phyloP scores from a whole-genome alignment of 2,888 invertebrate genomes.

The Tetanocera ferruginea region DNA sequence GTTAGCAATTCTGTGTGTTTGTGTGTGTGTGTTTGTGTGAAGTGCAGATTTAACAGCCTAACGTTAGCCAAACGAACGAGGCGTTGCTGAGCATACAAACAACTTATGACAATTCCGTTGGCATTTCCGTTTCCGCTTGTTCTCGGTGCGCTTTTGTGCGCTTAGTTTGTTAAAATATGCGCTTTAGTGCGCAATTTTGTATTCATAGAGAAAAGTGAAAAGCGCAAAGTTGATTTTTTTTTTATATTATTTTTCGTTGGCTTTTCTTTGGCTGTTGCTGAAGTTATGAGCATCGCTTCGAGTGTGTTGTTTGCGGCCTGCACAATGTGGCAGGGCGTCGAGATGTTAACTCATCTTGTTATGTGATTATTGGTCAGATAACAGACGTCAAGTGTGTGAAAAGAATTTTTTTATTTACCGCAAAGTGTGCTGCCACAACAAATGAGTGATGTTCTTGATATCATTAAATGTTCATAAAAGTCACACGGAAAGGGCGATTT shows the following conservation, averaged over 20 bases:
- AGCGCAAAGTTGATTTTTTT: slow-evolving; percentile 21
- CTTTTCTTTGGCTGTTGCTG: neutral
- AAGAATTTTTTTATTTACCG: too few species aligned
- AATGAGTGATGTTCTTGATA: too few species aligned
- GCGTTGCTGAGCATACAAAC: slow-evolving; percentile 2
- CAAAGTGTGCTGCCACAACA: too few species aligned
- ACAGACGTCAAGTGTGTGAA: neutral
- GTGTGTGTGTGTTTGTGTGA: slow-evolving; percentile 1
- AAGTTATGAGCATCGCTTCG: neutral
- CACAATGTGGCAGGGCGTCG: neutral
- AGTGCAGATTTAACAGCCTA: neutral
- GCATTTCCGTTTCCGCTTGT: slow-evolving; percentile 24
- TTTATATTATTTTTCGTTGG: neutral
- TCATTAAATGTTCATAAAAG: too few species aligned
- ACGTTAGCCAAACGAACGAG: neutral
- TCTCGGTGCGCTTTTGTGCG: slow-evolving; percentile 6
- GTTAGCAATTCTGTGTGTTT: neutral
- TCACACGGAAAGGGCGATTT: too few species aligned
- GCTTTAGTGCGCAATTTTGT: slow-evolving; percentile 26
- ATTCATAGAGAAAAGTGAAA: slow-evolving; percentile 31
- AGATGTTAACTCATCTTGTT: neutral
- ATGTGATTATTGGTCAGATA: slow-evolving; percentile 3
- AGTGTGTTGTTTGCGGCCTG: neutral
- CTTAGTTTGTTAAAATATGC: slow-evolving; percentile 16
- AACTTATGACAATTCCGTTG: slow-evolving; percentile 31